Base-by-base conservation (phyloP, 2,113 vertebrate species). In the Labrus mixtus region DNA sequence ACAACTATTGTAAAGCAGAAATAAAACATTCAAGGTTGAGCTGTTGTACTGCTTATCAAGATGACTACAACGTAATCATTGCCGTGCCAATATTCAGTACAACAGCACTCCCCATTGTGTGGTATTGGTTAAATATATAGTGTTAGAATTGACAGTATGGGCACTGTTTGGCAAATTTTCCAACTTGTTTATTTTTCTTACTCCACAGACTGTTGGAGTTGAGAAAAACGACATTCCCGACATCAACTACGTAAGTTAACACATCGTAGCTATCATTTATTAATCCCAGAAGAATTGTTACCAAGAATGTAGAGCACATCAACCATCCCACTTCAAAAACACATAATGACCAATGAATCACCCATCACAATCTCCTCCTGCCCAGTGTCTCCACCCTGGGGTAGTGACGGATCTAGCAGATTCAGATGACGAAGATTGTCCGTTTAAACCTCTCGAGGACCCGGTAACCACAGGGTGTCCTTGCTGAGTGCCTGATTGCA, bases 181-280 rank as follows among this genome's bases (percentile, higher is more conserved):
- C 64, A 39, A 41, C 12, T 62, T 53, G 1, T 59, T 8, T 56
- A n/a, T 8, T 54, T 66, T 43, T 46, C 39, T n/a, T n/a, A n/a
- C 75, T 68, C 77, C 79, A 89, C 95, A 99, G 98, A 98, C 98
- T 93, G 95, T 99, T 87, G 98, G 98, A 89, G 98, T 99, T 82
- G 98, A 99, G 84, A 99, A 99, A 94, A 98, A 98, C 6, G 98
- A 99, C 91, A 99, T 99, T 89, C 98, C 98, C 70, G 98, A 99
- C 92, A 97, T 99, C 85, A 98, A 97, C 56, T 98, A 99, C 92
- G 98, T 99, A 94, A 96, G 96, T 92, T n/a, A 67, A 23, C 45
- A 48, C 20, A 50, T 55, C 9, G 48, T 48, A 6, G 0, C 10
- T 10, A 13, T 36, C 11, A 12, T 39, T 59, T 37, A 15, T 29